Conservation (phyloP, 2,113 vertebrate genomes). For the Mandrillus leucophaeus region DNA sequence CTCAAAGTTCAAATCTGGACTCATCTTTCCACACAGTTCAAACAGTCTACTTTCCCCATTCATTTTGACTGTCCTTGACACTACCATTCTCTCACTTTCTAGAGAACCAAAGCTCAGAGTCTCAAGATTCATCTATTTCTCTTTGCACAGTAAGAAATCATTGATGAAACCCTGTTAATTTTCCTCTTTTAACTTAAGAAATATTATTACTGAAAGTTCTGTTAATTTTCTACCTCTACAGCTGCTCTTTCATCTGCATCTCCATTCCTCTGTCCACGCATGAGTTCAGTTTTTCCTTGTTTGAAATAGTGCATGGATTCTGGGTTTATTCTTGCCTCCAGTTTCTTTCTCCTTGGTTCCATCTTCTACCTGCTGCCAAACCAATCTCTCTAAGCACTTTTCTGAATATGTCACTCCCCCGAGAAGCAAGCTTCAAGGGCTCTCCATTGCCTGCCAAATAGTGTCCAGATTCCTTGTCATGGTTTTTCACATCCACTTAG, state of each 20-base stretch:
- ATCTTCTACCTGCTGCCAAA: constrained; percentile 4
- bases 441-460: constrained; percentile 61
- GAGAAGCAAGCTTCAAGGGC: constrained; percentile 30
- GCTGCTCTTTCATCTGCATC: background rate
- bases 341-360: background rate
- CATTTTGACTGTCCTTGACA: background rate
- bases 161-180: background rate
- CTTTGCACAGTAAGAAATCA: background rate
- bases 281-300: background rate
- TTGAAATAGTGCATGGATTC: background rate
- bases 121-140: background rate
- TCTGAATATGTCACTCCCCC: constrained; percentile 57
- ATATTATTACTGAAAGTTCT: background rate
- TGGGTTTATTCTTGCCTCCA: background rate
- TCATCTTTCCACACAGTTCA: background rate
- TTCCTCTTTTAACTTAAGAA: background rate
- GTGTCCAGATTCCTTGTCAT: constrained; percentile 48
- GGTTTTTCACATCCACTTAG: constrained; percentile 79
- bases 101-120: rapidly evolving
- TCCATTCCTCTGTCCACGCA: too few species aligned
- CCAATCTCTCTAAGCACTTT: constrained; percentile 52
- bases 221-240: background rate
- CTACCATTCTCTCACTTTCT: background rate
- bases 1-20: background rate
- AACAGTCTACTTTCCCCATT: background rate